phyloP scores from a whole-genome alignment of 2,888 invertebrate genomes.

The Stenurella melanura region DNA sequence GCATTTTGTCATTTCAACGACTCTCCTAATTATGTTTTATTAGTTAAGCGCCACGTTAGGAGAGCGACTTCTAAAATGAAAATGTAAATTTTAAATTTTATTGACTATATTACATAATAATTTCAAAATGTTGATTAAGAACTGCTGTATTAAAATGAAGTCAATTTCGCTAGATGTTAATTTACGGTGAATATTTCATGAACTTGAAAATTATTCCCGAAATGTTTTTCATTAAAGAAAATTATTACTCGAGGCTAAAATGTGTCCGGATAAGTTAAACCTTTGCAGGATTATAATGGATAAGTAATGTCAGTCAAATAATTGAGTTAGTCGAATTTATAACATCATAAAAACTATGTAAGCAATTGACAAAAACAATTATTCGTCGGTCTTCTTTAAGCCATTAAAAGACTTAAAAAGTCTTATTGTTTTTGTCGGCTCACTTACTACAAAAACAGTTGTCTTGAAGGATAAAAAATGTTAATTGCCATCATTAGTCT shows the following conservation, averaged over 20 bases:
- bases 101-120: neutral
- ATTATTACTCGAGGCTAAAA: constrained; percentile 2
- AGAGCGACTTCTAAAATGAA: neutral
- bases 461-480: neutral
- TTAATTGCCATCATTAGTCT: neutral
- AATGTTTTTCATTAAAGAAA: constrained; percentile 3
- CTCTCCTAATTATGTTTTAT: no score
- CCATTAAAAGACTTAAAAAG: neutral
- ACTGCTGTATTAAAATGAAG: neutral
- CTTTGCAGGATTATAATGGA: neutral
- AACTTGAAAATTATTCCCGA: neutral
- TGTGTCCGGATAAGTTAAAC: constrained; percentile 1
- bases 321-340: constrained; percentile 7
- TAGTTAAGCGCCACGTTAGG: no score
- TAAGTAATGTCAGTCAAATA: constrained; percentile 7
- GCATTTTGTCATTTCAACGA: no score
- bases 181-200: constrained; percentile 6
- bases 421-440: constrained; percentile 6
- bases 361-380: constrained; percentile 3
- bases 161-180: neutral
- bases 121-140: constrained; percentile 6
- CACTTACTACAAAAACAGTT: neutral
- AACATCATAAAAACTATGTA: constrained; percentile 4
- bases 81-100: neutral
- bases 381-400: constrained; percentile 7